phyloP scores from a whole-genome alignment of 2,113 vertebrate genomes.

The Genyomyrus donnyi region DNA sequence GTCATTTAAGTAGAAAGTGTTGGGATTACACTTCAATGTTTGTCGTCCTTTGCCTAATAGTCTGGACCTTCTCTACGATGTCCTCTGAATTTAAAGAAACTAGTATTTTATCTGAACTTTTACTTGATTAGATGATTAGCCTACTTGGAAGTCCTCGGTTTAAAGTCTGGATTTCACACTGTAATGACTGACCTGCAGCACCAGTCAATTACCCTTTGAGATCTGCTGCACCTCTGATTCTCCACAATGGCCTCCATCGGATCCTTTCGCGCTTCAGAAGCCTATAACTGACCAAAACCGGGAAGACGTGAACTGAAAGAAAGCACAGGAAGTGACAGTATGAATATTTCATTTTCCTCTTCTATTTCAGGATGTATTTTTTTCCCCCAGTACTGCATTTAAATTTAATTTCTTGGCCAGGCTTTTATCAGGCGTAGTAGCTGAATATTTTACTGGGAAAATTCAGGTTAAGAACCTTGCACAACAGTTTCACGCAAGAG shows the following conservation, averaged over 20 bases:
- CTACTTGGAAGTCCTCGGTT: not conserved
- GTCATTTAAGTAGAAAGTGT: not conserved
- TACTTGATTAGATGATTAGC: not conserved
- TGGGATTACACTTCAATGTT: not conserved
- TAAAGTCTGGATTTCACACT: not conserved
- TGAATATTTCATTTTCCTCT: constrained; percentile 5
- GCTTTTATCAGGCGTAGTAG: not conserved
- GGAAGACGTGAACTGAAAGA: not conserved
- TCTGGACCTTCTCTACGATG: not conserved
- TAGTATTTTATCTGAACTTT: not conserved
- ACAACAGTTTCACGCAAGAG: not conserved
- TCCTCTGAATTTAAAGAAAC: not conserved
- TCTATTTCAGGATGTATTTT: constrained; percentile 2
- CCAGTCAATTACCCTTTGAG: not conserved
- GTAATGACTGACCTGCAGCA: not conserved
- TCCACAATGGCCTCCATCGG: not conserved
- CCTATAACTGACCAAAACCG: not conserved
- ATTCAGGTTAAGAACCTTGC: constrained; percentile 4
- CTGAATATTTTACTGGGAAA: not conserved
- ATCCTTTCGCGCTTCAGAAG: not conserved
- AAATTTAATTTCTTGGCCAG: constrained; percentile 1
- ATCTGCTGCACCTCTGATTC: not conserved
- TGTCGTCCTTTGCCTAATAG: not conserved
- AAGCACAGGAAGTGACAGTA: not conserved
- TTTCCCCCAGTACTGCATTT: not conserved